Conservation (phyloP, 2,113 vertebrate genomes). For the Periophthalmus modestus region DNA sequence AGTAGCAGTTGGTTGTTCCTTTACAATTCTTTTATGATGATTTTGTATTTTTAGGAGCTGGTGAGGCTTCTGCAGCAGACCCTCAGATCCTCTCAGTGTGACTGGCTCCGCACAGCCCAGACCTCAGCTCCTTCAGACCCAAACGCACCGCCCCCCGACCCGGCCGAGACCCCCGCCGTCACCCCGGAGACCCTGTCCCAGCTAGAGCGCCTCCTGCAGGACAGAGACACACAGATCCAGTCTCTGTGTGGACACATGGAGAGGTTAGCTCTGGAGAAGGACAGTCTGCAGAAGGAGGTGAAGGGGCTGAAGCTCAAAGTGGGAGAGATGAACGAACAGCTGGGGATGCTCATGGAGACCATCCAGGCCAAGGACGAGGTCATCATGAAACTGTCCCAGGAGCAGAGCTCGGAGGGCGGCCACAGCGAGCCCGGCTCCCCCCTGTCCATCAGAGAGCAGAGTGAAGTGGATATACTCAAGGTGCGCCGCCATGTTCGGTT, state of each 20-base stretch:
- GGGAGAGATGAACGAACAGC: slow-evolving; percentile 87
- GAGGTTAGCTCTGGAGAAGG: slow-evolving; percentile 84
- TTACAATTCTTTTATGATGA: background rate
- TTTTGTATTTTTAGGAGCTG: slow-evolving; percentile 82
- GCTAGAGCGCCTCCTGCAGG: slow-evolving; percentile 73
- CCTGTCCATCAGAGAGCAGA: slow-evolving; percentile 71
- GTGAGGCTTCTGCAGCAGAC: slow-evolving; percentile 96
- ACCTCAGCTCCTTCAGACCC: slow-evolving; percentile 26
- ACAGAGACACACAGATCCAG: slow-evolving; percentile 86
- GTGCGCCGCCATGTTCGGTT: slow-evolving; percentile 62
- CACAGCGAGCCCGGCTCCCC: slow-evolving; percentile 36
- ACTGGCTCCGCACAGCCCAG: slow-evolving; percentile 70
- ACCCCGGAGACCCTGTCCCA: slow-evolving; percentile 52
- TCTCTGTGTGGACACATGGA: slow-evolving; percentile 88
- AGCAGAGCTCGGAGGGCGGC: slow-evolving; percentile 71
- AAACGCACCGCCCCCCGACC: slow-evolving; percentile 48
- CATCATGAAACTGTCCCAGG: slow-evolving; percentile 90
- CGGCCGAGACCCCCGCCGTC: slow-evolving; percentile 47
- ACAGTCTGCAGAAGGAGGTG: slow-evolving; percentile 86
- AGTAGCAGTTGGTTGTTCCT: background rate
- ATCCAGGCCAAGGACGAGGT: slow-evolving; percentile 97
- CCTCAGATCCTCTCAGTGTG: slow-evolving; percentile 87
- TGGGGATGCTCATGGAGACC: slow-evolving; percentile 95
- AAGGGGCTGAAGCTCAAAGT: slow-evolving; percentile 85
- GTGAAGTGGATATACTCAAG: slow-evolving; percentile 87